Evolutionary conservation across 2,888 invertebrate genomes (phyloP).

Genomic region (Terebella lapidaria): DNA sequence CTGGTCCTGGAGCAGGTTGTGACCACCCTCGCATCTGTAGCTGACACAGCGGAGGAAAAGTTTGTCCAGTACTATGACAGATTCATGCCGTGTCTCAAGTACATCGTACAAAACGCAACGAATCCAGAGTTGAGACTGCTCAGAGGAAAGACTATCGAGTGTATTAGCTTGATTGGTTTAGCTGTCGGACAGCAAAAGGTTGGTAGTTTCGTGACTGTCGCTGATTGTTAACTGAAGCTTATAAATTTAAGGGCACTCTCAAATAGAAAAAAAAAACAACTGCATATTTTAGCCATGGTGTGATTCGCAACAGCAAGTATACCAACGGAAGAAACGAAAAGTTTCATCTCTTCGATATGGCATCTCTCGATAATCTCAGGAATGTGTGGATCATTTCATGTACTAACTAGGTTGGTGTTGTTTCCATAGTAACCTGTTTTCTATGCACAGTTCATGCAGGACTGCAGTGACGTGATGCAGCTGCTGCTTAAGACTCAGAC

Average conservation of each 20-base stretch:
- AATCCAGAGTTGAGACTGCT: conserved; percentile 74
- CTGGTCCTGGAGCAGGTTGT: conserved; percentile 95
- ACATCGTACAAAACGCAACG: conserved; percentile 90
- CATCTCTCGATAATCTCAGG: no score
- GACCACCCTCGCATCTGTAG: conserved; percentile 97
- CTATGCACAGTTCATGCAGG: conserved; percentile 25
- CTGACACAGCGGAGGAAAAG: conserved; percentile 94
- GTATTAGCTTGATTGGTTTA: conserved; percentile 90
- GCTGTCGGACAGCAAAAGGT: conserved; percentile 58
- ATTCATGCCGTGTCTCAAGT: conserved; percentile 90
- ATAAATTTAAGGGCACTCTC: no score
- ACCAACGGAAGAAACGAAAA: no score
- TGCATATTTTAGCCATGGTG: conserved; percentile 4
- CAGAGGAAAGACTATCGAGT: conserved; percentile 97
- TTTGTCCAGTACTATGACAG: conserved; percentile 90
- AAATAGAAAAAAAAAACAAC: no score
- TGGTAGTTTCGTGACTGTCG: no score
- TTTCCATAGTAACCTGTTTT: no score
- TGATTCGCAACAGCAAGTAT: neutral
- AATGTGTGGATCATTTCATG: no score
- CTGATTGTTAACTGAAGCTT: no score
- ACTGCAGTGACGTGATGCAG: conserved; percentile 30
- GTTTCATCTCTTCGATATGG: no score
- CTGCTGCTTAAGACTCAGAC: conserved; percentile 28
- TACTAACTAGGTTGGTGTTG: no score